Base-by-base conservation (phyloP, 1,140 invertebrate genomes). In the Hesperophylax magnus region DNA sequence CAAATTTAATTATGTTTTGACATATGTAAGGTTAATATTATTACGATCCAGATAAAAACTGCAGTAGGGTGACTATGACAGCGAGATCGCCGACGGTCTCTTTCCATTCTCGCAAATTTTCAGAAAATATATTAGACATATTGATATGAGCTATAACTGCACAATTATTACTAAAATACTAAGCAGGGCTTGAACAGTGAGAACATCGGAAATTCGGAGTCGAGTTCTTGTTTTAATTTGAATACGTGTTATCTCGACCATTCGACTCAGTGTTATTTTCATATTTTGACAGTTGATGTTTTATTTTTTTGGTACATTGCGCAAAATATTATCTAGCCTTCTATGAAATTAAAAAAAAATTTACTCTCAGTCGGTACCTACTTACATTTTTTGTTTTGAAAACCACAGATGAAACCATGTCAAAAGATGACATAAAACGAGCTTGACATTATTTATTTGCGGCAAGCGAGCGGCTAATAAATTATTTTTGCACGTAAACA, bases 1-100 rank as follows among this genome's bases (percentile, higher is more conserved):
- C 53, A 67, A 67, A 65, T 22, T 31, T 63, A 60, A 71, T 22
- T 63, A 79, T 69, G 24, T 60, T 27, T 20, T 22, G 67, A 58
- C 75, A 80, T 63, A 81, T 80, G 76, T 80, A 61, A 77, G 31
- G 69, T 3, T 77, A 79, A 72, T 77, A 81, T 91, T 92, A 91
- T 54, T 91, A 94, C 93, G 88, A 88, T 85, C 94, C 94, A 69
- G 93, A 91, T 83, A 94, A 86, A 88, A 94, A 94, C 84, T 94
- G 93, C 74, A 93, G 87, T 75, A 94, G 90, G 14, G 94, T 94
- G 9, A 74, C 71, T 53, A 74, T 17, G 17, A 56, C 53, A 54
- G 71, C 71, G 7, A 74, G n/a, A 74, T 27, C 8, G 11, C 47
- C 71, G 20, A 74, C 22, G 4, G 17, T 27, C 5, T 74, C 52